Evolutionary conservation across 2,113 vertebrate species (phyloP), one percentile per base, ranked within the genome.

Genomic region (Festucalex cinctus): DNA sequence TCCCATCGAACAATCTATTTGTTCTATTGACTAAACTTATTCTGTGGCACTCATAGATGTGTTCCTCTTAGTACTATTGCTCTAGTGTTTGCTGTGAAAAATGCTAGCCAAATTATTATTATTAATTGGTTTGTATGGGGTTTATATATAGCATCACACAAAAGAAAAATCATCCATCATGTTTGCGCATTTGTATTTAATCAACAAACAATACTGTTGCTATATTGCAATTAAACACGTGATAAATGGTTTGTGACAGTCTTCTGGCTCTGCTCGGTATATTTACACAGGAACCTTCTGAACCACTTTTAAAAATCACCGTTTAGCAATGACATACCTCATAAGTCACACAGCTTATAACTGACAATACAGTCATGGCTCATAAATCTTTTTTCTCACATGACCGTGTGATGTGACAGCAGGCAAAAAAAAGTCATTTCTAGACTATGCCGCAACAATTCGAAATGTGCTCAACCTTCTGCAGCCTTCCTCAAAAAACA

Each of bases 381-480:
- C 85, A 86, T 88, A 83, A 83, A 89, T 89, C 85, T 84, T 58
- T 9, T n/a, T 37, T 67, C 81, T 78, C 82, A 75, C 17, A 13
- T 80, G 53, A 67, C 67, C 54, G 62, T 20, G 73, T 44, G 68
- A 71, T 14, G 65, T 83, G 77, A 85, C 84, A 86, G 53, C 26
- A 4, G 20, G 24, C 5, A 35, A 35, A 36, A 62, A 71, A 62
- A 46, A 57, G 73, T 64, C 76, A 56, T 85, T 83, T 76, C 74
- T 73, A 3, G 41, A 72, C 66, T 57, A 48, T 71, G 71, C 79
- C 85, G 75, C 78, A 81, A 72, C 51, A 70, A 73, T 67, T 76
- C 51, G 58, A 76, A 78, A 77, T 71, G 78, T 41, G 68, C 75
- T 77, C 72, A 70, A 68, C 74, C 61, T 61, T 65, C 41, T 49